Percentiles rank a stretch among this genome's conserved stretches.
Evolutionary conservation across 1,140 invertebrate species (phyloP).

Genomic region (Listronotus bonariensis): DNA sequence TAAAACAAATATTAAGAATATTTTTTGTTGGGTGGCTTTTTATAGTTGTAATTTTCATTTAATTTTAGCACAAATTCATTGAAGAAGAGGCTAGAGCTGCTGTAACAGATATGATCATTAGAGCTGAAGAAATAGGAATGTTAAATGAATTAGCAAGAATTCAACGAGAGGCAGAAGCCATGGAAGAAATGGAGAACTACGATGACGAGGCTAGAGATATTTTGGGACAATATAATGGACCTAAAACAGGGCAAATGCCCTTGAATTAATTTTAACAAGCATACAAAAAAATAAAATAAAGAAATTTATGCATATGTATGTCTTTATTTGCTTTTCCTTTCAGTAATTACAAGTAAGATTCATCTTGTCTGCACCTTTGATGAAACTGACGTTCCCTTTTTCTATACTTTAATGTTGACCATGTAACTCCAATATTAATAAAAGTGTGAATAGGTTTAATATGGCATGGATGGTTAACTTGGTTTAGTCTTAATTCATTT

Average conservation of each 20-base stretch:
- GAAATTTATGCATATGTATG: too few species aligned
- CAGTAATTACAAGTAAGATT: too few species aligned
- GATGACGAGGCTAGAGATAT: conserved; percentile 44
- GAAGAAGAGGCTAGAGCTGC: conserved; percentile 48
- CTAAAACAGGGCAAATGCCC: conserved; percentile 16
- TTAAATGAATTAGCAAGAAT: conserved; percentile 45
- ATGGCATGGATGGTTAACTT: too few species aligned
- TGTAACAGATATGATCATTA: conserved; percentile 46
- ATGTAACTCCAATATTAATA: too few species aligned
- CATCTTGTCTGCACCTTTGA: too few species aligned
- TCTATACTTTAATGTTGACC: too few species aligned
- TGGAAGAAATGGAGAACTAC: conserved; percentile 41
- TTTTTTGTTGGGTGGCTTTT: not conserved
- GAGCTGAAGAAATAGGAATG: conserved; percentile 45
- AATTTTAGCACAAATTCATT: conserved; percentile 43
- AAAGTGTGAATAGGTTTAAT: too few species aligned
- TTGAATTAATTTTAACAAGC: not conserved
- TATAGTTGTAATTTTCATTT: conserved; percentile 1
- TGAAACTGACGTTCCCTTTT: too few species aligned
- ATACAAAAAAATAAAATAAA: too few species aligned
- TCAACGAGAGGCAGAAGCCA: conserved; percentile 38
- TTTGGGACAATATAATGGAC: conserved; percentile 42
- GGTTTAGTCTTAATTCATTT: too few species aligned
- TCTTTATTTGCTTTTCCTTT: too few species aligned
- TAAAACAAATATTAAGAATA: too few species aligned